Percentiles rank a stretch among this genome's conserved stretches.
Evolutionary conservation across 64 coral and sea anemone species (phyloP).

Genomic region (Exaiptasia diaphana): DNA sequence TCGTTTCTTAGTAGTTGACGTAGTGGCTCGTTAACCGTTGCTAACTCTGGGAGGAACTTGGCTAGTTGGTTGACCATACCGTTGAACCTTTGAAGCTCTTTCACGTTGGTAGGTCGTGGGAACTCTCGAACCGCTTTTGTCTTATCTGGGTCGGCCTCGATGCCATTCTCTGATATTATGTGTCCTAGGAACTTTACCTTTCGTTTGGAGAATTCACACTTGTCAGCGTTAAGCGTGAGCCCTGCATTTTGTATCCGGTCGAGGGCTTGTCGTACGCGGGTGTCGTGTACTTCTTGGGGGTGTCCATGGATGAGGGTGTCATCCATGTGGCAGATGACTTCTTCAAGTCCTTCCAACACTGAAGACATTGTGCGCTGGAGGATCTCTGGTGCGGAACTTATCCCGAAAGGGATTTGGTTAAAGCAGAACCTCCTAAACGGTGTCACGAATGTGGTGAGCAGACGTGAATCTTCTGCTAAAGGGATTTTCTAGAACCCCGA

Average conservation of each 20-base stretch:
- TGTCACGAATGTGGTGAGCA: slow-evolving; percentile 40
- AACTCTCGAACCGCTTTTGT: slow-evolving; percentile 31
- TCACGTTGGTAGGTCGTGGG: slow-evolving; percentile 22
- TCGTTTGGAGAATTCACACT: slow-evolving; percentile 39
- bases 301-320: slow-evolving; percentile 2
- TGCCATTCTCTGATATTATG: slow-evolving; percentile 34
- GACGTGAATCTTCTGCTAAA: neutral
- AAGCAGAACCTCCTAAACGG: slow-evolving; percentile 34
- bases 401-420: slow-evolving; percentile 10
- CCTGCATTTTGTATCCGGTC: slow-evolving; percentile 2
- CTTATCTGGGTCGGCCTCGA: slow-evolving; percentile 38
- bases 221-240: slow-evolving; percentile 30
- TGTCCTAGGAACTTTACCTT: slow-evolving; percentile 45
- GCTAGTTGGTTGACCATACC: slow-evolving; percentile 39
- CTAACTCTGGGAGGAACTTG: slow-evolving; percentile 6
- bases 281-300: slow-evolving; percentile 1
- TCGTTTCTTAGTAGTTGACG: neutral
- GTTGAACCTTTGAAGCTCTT: slow-evolving; percentile 16
- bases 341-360: neutral
- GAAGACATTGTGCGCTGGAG: neutral
- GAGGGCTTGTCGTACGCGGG: slow-evolving; percentile 4
- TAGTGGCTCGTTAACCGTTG: neutral
- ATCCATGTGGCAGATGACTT: slow-evolving; percentile 19
- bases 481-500: slow-evolving; percentile 10
- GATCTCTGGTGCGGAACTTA: slow-evolving; percentile 8